Evolutionary conservation across 2,797 vertebrate species (phyloP), one percentile per base, ranked within the genome.

Genomic region (Babyrousa celebensis): DNA sequence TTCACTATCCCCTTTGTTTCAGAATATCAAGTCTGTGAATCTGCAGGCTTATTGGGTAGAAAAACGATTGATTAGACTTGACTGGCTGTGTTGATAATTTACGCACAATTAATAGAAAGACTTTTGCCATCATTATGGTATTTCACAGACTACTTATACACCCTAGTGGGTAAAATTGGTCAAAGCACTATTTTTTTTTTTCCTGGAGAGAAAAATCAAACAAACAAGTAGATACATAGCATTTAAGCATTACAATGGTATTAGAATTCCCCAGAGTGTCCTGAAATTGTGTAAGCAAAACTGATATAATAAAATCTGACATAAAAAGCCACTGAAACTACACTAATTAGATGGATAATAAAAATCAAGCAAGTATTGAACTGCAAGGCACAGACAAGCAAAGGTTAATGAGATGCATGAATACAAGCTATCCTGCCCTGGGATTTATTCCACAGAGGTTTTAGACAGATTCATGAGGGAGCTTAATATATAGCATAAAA

Each of bases 81-180:
- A 85, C 79, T 96, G 29, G 17, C 92, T 94, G 1, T 94, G 78
- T 6, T 23, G 77, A 80, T 97, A 98, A 97, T 96, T 94, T 74
- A 97, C 85, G 77, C 92, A 97, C 89, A 97, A 97, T 90, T 95
- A 90, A 97, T 92, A 93, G 52, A 23, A 96, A 63, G 7, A 25
- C 12, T 92, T 83, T 94, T 7, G 58, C 60, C n/a, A 12, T 10
- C 0, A 3, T 56, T 95, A 23, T 82, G 85, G 58, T 91, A 94
- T 98, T 98, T 78, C 93, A 96, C 40, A 97, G 98, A 96, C 97
- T 98, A 90, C 96, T 98, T 98, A 96, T 98, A 98, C 98, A 98
- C 97, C 97, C 98, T 98, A 98, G 98, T 95, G 98, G 98, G 93
- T 89, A 95, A 98, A 97, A 63, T 5, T 84, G 17, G 95, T 85